Percentiles rank a stretch among this genome's conserved stretches.
phyloP scores from a whole-genome alignment of 2,797 vertebrate species.

The Molothrus ater region DNA sequence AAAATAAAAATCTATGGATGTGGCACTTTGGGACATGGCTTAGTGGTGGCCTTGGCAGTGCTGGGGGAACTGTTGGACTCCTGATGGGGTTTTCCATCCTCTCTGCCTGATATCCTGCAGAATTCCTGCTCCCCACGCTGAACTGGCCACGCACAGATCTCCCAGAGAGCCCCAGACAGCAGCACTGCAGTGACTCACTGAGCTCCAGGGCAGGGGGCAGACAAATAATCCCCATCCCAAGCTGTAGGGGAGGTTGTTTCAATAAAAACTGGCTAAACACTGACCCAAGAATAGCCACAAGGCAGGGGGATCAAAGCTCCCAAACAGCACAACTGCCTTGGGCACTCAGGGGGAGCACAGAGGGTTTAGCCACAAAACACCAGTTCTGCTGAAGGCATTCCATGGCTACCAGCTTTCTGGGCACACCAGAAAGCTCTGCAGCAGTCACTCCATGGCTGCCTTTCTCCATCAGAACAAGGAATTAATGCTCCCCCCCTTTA shows the following conservation, averaged over 20 bases:
- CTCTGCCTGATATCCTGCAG: neutral
- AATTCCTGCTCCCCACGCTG: fast-evolving
- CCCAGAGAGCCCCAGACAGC: neutral
- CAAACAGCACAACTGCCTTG: neutral
- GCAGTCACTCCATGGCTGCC: neutral
- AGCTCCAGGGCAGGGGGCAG: neutral
- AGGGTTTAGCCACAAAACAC: neutral
- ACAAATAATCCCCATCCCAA: neutral
- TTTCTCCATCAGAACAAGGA: neutral
- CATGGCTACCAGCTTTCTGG: too few relatives aligned
- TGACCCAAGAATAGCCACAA: neutral
- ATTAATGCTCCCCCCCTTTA: neutral
- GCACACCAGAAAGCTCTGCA: neutral
- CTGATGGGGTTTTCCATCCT: neutral
- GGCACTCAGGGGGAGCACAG: neutral
- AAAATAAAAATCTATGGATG: neutral
- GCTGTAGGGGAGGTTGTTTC: neutral
- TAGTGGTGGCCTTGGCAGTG: neutral
- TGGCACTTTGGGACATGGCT: neutral
- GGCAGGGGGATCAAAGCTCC: neutral
- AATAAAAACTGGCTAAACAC: neutral
- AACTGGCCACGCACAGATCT: neutral
- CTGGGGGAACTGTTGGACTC: neutral
- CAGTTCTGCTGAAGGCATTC: neutral
- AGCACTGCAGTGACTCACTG: fast-evolving